Percentiles rank a stretch among this genome's conserved stretches.
phyloP scores from a whole-genome alignment of 2,113 vertebrate genomes.

The Morone saxatilis region DNA sequence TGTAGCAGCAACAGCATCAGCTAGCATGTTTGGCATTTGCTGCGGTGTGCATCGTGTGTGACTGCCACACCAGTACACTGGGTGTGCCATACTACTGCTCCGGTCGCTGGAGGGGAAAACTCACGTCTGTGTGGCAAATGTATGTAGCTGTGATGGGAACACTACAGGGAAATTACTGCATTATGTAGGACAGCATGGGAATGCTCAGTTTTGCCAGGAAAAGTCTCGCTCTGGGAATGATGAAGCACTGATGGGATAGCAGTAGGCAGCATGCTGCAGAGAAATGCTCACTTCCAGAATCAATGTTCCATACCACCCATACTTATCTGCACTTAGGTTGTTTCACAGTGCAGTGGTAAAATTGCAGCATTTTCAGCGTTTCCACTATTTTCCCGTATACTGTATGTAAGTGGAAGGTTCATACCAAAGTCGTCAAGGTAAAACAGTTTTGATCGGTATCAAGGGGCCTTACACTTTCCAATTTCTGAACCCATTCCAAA shows the following conservation, averaged over 20 bases:
- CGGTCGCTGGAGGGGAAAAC: slow-evolving; percentile 43
- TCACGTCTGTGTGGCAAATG: slow-evolving; percentile 60
- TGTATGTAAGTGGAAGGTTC: slow-evolving; percentile 53
- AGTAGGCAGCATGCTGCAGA: slow-evolving; percentile 67
- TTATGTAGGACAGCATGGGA: slow-evolving; percentile 64
- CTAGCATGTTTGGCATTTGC: slow-evolving; percentile 56
- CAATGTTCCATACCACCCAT: slow-evolving; percentile 70
- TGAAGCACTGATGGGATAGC: slow-evolving; percentile 71
- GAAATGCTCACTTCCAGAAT: slow-evolving; percentile 74
- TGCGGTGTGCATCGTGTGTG: slow-evolving; percentile 21
- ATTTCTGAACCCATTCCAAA: slow-evolving; percentile 59
- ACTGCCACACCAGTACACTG: slow-evolving; percentile 50
- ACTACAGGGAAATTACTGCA: slow-evolving; percentile 71
- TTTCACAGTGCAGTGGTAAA: slow-evolving; percentile 65
- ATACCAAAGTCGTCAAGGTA: slow-evolving; percentile 58
- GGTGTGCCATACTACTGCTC: slow-evolving; percentile 49
- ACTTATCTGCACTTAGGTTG: slow-evolving; percentile 71
- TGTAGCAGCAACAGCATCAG: slow-evolving; percentile 56
- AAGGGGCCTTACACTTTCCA: slow-evolving; percentile 48
- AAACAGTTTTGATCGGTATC: slow-evolving; percentile 61
- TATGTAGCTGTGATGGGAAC: slow-evolving; percentile 58
- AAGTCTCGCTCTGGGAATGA: slow-evolving; percentile 68
- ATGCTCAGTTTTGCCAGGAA: slow-evolving; percentile 60
- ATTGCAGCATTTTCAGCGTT: slow-evolving; percentile 64
- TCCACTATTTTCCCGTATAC: slow-evolving; percentile 24